These are phyloP conservation scores for Jaculus jaculus DNA, from an alignment of 2,113 vertebrate genomes.

Conservation along the genomic window DNA sequence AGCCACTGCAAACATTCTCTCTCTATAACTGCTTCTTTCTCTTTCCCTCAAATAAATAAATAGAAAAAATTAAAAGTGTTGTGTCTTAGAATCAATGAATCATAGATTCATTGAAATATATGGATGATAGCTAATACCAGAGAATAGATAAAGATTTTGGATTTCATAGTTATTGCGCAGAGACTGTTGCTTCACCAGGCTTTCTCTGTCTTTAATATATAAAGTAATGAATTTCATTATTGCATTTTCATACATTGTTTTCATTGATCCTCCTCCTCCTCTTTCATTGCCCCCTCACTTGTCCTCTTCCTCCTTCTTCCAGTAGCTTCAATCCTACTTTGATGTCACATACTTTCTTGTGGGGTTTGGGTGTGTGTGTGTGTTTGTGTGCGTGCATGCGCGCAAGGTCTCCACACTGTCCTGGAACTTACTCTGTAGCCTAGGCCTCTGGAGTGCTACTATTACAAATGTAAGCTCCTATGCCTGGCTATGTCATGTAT, in stretches of 20 bases:
- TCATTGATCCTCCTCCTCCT: background rate
- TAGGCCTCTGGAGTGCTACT: no score
- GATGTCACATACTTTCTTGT: no score
- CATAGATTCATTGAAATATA: slow-evolving; percentile 1
- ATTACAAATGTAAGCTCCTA: no score
- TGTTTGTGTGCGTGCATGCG: no score
- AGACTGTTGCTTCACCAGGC: background rate
- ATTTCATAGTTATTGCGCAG: background rate
- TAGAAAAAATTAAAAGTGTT: background rate
- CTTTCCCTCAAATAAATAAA: no score
- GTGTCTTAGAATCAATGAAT: background rate
- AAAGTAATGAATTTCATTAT: background rate
- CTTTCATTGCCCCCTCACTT: background rate
- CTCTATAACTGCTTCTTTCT: no score
- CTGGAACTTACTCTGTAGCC: no score
- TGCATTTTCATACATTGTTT: background rate
- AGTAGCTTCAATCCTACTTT: background rate
- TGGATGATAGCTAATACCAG: slow-evolving; percentile 31
- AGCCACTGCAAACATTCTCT: no score
- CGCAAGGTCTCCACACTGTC: no score
- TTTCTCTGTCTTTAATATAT: background rate
- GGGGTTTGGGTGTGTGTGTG: no score
- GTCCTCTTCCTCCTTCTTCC: background rate
- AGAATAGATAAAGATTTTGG: slow-evolving; percentile 25
- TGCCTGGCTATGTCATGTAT: no score